Conservation (phyloP, 2,888 invertebrate species). For the Latrodectus elegans region DNA sequence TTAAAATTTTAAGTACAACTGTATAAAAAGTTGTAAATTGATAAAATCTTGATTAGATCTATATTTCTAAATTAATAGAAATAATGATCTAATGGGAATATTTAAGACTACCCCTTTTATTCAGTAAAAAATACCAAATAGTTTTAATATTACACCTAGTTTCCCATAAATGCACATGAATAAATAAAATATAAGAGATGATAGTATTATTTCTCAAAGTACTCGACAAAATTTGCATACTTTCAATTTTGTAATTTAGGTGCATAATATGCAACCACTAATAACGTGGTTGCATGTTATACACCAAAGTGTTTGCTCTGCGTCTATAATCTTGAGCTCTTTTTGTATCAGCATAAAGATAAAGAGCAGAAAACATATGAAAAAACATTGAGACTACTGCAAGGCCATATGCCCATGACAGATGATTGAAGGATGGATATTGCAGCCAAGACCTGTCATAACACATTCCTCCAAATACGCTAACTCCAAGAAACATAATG, state of each 20-base stretch:
- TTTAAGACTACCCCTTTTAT: too few relatives aligned
- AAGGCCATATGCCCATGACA: constrained; percentile 94
- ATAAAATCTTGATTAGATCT: too few relatives aligned
- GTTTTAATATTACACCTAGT: too few relatives aligned
- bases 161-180: too few relatives aligned
- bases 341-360: constrained; percentile 69
- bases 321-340: constrained; percentile 68
- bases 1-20: too few relatives aligned
- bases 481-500: constrained; percentile 83
- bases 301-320: constrained; percentile 70
- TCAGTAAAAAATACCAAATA: too few relatives aligned
- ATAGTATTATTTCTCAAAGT: too few relatives aligned
- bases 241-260: background rate
- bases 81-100: too few relatives aligned
- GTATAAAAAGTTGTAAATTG: too few relatives aligned
- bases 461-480: constrained; percentile 91
- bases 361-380: constrained; percentile 62
- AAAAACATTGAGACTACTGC: constrained; percentile 83
- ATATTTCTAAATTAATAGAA: too few relatives aligned
- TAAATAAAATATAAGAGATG: too few relatives aligned
- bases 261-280: constrained; percentile 40
- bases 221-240: too few relatives aligned
- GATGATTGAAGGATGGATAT: constrained; percentile 93
- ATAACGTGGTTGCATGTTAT: constrained; percentile 71
- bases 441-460: constrained; percentile 93